Evolutionary conservation across 1,140 invertebrate genomes (phyloP), one percentile per base, ranked within the genome.

Genomic region (Drosophila pallidifrons): DNA sequence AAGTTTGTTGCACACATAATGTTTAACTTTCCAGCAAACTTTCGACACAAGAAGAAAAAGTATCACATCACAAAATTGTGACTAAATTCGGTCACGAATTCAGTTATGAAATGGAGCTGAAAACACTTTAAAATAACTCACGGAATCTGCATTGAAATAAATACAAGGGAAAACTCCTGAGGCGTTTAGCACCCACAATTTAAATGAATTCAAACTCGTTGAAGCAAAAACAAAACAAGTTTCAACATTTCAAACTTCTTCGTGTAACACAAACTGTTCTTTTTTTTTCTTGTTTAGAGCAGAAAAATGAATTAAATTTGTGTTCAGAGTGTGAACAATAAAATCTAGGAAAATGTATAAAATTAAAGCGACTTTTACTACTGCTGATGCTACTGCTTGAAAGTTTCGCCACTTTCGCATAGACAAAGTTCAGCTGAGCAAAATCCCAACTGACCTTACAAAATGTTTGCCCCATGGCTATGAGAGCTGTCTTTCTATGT

Each of bases 371-470:
- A 10, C 35, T 35, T 35, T 10, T 10, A 35, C 35, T 35, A 10
- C 41, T 43, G 41, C 3, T n/a, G 38, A 11, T 41, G 38, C 11
- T 46, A 35, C 43, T 30, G 60, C 58, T 75, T 63, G 43, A 70
- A 70, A 75, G 49, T 70, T 72, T 75, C 47, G 71, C 71, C 71
- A 54, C 49, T 51, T 35, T 52, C 5, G 52, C 38, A 30, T 46
- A 41, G 13, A 49, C 58, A 63, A 75, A 75, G 49, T 68, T 74
- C 52, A 35, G 10, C 45, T 7, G 38, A n/a, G 41, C 47, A 43
- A 67, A 66, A 57, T 74, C 65, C 71, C 65, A 16, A 69, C 15
- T 55, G 46, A 35, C 60, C 60, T 43, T 52, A 64, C 47, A 64
- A 41, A 47, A 55, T 54, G 51, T 65, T 43, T 45, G 38, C 20